Base-by-base conservation (phyloP, 2,888 invertebrate genomes). In the Ornithoptera priamus region DNA sequence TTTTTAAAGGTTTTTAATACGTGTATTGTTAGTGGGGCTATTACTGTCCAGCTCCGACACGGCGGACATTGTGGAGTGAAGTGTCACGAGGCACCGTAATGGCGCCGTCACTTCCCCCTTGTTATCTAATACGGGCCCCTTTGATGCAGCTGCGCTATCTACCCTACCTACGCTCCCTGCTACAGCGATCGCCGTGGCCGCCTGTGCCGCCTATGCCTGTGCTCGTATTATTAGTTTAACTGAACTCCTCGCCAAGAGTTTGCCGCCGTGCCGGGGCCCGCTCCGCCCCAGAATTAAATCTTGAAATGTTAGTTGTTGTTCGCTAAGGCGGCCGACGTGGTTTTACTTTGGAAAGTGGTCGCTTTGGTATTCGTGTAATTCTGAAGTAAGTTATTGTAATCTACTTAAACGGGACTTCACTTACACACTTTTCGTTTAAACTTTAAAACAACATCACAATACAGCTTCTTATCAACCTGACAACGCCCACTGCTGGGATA, bases 61-160 rank as follows among this genome's bases (percentile, higher is more conserved):
- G 50, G 18, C 50, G 15, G 50, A 6, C 7, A 12, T 12, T 18
- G 15, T 50, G 30, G 50, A 77, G 73, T 73, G 78, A 77, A 80
- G 81, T 81, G 75, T 79, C 78, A 79, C 85, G 86, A 87, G 89
- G 85, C 84, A 79, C 75, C 76, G 83, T 88, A 86, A 88, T 85
- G 86, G 88, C 87, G 81, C 86, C 88, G 83, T 80, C 80, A 82
- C 86, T 86, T 85, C 84, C 81, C 81, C 81, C 85, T 89, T 87
- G 89, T 88, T 88, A 88, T 83, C 85, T 86, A 30, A 30, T 30
- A 30, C 84, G 84, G 84, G 78, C 83, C 81, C 85, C 87, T 88
- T 88, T 88, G 86, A 87, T 81, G 78, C 79, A 77, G 77, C 76
- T 73, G 76, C 79, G 78, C 73, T 71, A 70, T 74, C 75, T 73